phyloP scores from a whole-genome alignment of 2,797 vertebrate species.

The Sebastes matsubarae region DNA sequence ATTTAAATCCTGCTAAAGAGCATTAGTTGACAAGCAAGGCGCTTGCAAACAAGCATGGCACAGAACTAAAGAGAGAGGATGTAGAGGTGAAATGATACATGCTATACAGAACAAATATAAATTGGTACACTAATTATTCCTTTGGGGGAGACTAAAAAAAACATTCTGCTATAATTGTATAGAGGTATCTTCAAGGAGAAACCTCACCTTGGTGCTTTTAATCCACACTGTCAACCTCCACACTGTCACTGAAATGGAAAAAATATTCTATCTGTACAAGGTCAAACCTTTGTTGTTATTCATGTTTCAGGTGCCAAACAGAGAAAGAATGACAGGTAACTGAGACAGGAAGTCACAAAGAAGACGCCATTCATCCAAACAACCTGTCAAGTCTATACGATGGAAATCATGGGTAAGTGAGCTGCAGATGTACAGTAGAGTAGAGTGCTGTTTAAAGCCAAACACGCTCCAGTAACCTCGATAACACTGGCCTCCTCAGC shows the following conservation, averaged over 20 bases:
- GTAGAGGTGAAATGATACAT: constrained; percentile 32
- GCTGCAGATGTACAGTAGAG: not conserved
- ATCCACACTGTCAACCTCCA: not conserved
- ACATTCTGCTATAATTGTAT: not conserved
- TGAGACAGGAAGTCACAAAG: constrained; percentile 6
- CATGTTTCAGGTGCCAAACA: constrained; percentile 47
- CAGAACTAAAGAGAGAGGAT: constrained; percentile 2
- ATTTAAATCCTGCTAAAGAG: constrained; percentile 83
- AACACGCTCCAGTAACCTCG: constrained; percentile 22
- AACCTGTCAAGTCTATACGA: constrained; percentile 13
- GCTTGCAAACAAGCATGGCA: constrained; percentile 65
- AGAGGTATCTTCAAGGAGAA: not conserved
- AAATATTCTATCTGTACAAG: not conserved
- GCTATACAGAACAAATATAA: constrained; percentile 18
- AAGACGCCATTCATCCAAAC: constrained; percentile 4
- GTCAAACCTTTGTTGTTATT: not conserved
- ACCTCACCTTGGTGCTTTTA: not conserved
- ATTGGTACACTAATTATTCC: constrained; percentile 4
- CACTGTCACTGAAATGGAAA: not conserved
- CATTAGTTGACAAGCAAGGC: constrained; percentile 78
- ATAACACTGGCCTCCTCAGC: not conserved
- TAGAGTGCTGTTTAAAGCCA: constrained; percentile 8
- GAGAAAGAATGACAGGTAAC: constrained; percentile 41
- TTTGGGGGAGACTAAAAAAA: not conserved
- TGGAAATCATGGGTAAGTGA: constrained; percentile 77